A percentile compares a stretch with the other conserved stretches of the same genome.
These are phyloP conservation scores for Cavia aperea DNA, from an alignment of 2,113 vertebrate genomes.

Conservation along the genomic window DNA sequence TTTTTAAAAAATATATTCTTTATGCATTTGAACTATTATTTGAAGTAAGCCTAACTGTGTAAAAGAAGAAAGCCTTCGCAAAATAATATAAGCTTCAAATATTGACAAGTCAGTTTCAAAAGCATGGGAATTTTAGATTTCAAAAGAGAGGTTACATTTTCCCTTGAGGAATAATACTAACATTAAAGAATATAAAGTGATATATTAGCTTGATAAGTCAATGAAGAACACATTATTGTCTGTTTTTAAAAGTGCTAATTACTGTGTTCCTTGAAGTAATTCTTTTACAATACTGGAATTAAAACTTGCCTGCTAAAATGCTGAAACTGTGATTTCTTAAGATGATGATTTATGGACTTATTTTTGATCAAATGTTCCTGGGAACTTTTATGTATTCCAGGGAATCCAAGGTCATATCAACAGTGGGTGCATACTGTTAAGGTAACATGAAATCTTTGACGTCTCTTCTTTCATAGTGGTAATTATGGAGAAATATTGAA, in stretches of 20 bases:
- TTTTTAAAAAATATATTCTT: neutral
- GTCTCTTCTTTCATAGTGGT: neutral
- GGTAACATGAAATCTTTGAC: conserved; percentile 74
- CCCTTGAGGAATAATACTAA: neutral
- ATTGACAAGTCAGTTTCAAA: neutral
- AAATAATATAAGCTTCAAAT: neutral
- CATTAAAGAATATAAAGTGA: neutral
- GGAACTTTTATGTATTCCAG: conserved; percentile 74
- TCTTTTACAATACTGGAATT: neutral
- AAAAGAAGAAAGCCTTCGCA: neutral
- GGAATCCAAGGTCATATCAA: conserved; percentile 90
- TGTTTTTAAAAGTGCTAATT: neutral
- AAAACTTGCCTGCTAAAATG: neutral
- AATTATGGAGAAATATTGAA: neutral
- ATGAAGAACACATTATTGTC: neutral
- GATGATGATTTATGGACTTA: neutral
- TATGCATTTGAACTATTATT: neutral
- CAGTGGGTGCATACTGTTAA: conserved; percentile 95
- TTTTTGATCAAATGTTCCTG: neutral
- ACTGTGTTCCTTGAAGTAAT: neutral
- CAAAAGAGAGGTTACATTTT: neutral
- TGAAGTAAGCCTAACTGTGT: neutral
- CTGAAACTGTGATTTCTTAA: neutral
- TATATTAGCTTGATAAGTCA: neutral
- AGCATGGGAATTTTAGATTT: neutral